Base-by-base conservation (phyloP, 1,140 invertebrate species). In the Pseudobourletiella spinata region DNA sequence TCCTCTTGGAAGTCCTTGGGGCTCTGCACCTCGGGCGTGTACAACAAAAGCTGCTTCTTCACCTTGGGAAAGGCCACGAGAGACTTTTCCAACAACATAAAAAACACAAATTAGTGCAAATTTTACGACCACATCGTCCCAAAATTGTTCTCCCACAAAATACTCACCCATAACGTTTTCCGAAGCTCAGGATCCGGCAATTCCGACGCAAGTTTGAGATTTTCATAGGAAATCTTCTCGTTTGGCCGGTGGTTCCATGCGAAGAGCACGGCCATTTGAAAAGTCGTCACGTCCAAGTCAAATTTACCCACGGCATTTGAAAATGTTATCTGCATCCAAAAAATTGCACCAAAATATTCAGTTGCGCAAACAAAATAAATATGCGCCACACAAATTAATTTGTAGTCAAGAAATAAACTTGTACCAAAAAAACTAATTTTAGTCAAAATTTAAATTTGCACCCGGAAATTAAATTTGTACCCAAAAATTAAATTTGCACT, bases 181-280 rank as follows among this genome's bases (percentile, higher is more conserved):
- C 92, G 83, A 25, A 99, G 78, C 78, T 99, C 97, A 24, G 88
- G 84, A 79, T 98, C 95, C 50, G 95, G 95, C 63, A 99, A 78
- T 77, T 98, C 95, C 1, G 96, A 98, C 2, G 96, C 95, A 68
- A 98, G 77, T 72, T 88, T 82, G 46, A 99, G 79, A 79, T 94
- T 95, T 78, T 98, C 95, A 73, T 96, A 95, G 2, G 88, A 87
- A 32, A 98, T 86, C 76, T 85, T 88, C 67, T 98, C 95, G 61
- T 83, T 74, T 26, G 89, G 87, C 70, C 95, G 71, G 16, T 97
- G 91, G 81, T 99, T 99, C 95, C 95, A 99, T 8, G 92, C 91
- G 79, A 98, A 98, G 20, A 99, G 78, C n/a, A 99, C 94, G 58
- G 94, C 93, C 93, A 98, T 97, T 86, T 99, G 97, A 76, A 98